A percentile compares a stretch with the other conserved stretches of the same genome.
Evolutionary conservation across 64 coral and sea anemone genomes (phyloP).

Genomic region (Montipora cactus): DNA sequence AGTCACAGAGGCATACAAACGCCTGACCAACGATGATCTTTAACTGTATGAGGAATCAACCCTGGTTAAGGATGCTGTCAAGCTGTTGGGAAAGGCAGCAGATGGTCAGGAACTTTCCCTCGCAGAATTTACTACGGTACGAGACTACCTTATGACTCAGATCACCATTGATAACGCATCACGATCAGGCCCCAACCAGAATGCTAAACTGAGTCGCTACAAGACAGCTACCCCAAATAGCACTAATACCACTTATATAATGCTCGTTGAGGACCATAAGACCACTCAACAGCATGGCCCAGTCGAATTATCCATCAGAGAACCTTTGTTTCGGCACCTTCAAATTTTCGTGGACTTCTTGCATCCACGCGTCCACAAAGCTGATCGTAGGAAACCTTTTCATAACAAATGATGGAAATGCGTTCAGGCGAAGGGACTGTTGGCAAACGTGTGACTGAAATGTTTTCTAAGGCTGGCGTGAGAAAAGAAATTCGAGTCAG

Average conservation of each 20-base stretch:
- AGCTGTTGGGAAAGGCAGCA: not conserved
- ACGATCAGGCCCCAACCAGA: not conserved
- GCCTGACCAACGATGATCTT: not conserved
- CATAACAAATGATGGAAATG: not conserved
- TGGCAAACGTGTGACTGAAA: not conserved
- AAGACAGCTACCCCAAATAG: not conserved
- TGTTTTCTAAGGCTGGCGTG: not conserved
- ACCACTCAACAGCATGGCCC: not conserved
- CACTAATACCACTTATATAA: not conserved
- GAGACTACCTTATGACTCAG: not conserved
- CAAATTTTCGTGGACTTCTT: not conserved
- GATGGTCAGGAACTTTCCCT: not conserved
- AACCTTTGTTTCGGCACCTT: not conserved
- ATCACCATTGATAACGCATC: not conserved
- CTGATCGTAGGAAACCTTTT: not conserved
- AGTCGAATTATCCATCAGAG: not conserved
- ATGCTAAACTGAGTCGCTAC: not conserved
- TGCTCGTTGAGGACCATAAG: not conserved
- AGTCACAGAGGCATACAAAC: not conserved
- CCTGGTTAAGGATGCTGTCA: not conserved
- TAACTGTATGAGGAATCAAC: not conserved
- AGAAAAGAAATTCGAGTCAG: not conserved
- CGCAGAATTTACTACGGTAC: not conserved
- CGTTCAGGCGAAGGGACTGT: not conserved
- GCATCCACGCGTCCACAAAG: not conserved